Conservation (phyloP, 2,113 vertebrate species). For the Archilochus colubris region DNA sequence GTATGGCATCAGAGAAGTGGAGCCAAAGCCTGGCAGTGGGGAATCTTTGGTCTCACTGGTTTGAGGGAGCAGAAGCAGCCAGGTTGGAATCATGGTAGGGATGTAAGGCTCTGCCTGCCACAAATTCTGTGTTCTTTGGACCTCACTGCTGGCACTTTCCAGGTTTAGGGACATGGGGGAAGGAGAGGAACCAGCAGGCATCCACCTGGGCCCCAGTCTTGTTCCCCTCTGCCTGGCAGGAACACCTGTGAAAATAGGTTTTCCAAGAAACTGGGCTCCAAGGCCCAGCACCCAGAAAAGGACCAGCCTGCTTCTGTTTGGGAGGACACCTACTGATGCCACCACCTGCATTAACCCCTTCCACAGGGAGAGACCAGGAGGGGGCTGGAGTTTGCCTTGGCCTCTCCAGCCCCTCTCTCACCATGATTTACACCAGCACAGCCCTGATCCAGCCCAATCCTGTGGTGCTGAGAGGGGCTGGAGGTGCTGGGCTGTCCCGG, state of each 20-base stretch:
- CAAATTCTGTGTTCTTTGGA: neutral
- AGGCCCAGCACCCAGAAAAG: neutral
- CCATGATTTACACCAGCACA: too few relatives aligned
- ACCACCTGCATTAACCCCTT: too few relatives aligned
- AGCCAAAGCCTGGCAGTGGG: accelerated
- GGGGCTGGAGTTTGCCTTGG: too few relatives aligned
- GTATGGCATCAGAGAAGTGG: neutral
- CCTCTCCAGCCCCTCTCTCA: too few relatives aligned
- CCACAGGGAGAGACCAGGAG: neutral
- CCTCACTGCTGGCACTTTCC: neutral
- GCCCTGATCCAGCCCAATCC: neutral
- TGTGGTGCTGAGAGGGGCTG: neutral
- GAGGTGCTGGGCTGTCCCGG: neutral
- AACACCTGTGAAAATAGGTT: neutral
- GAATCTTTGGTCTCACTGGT: neutral
- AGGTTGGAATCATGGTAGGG: neutral
- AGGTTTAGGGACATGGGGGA: neutral
- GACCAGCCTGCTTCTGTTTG: neutral
- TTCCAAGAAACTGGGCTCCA: neutral
- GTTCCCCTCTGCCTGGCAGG: neutral
- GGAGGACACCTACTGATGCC: too few relatives aligned
- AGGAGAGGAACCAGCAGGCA: neutral
- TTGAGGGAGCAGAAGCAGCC: neutral
- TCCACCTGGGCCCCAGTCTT: neutral
- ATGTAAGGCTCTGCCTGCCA: neutral